phyloP scores from a whole-genome alignment of 1,140 invertebrate genomes.

The Drosophila pachea region DNA sequence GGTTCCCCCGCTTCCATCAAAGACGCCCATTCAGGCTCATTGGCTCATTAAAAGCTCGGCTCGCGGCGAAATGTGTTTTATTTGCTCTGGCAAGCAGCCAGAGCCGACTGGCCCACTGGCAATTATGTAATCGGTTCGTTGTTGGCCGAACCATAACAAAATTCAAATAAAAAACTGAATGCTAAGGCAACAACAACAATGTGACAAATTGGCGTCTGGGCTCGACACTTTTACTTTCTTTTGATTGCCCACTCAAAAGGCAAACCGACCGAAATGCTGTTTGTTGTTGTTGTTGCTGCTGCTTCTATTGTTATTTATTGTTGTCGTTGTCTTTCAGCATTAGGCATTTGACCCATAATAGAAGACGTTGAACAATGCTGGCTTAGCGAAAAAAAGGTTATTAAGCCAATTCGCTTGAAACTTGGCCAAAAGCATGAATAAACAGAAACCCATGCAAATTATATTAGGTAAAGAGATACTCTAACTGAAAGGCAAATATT shows the following conservation, averaged over 20 bases:
- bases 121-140: constrained; percentile 62
- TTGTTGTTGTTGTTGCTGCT: constrained; percentile 32
- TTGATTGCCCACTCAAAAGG: constrained; percentile 38
- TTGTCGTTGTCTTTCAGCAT: constrained; percentile 8
- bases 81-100: constrained; percentile 54
- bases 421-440: constrained; percentile 15
- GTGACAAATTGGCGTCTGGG: constrained; percentile 41
- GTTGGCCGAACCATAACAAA: constrained; percentile 45
- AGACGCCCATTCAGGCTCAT: constrained; percentile 41
- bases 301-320: neutral
- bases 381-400: constrained; percentile 63
- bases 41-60: constrained; percentile 48
- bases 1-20: constrained; percentile 40
- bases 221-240: constrained; percentile 51
- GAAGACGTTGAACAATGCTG: constrained; percentile 15
- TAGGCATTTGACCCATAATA: constrained; percentile 40
- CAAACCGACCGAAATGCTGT: constrained; percentile 50
- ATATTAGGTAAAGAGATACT: neutral
- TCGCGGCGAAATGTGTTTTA: constrained; percentile 55
- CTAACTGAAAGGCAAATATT: neutral
- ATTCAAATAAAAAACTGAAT: constrained; percentile 31
- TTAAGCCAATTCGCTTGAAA: constrained; percentile 41
- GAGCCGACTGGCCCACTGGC: constrained; percentile 37
- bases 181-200: constrained; percentile 26
- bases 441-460: constrained; percentile 3